These are phyloP conservation scores for Gavialis gangeticus DNA, from an alignment of 2,113 vertebrate genomes.

Conservation along the genomic window DNA sequence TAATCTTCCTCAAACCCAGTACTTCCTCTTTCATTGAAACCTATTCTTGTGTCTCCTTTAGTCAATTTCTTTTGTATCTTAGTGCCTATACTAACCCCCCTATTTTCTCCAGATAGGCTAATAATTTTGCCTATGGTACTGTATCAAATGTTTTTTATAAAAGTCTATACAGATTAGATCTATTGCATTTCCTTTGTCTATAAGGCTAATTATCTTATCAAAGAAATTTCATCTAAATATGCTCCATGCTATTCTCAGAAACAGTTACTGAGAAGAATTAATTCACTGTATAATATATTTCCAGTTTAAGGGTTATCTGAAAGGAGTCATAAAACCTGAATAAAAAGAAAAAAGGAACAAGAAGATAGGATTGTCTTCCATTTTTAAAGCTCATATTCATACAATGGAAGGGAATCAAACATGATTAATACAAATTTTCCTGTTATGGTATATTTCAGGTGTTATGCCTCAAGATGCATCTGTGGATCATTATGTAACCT, in stretches of 20 bases:
- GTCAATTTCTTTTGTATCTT: not conserved
- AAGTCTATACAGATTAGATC: not conserved
- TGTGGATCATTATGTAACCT: too few species aligned
- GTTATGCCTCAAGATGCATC: too few species aligned
- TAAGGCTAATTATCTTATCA: not conserved
- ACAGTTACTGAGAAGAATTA: not conserved
- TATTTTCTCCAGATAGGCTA: not conserved
- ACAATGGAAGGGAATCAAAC: not conserved
- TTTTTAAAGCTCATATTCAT: not conserved
- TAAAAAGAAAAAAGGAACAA: not conserved
- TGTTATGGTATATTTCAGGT: not conserved
- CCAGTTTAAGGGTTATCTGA: not conserved
- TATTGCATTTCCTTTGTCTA: not conserved
- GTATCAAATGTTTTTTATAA: not conserved
- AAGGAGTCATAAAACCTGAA: not conserved
- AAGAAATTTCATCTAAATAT: not conserved
- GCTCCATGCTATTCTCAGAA: not conserved
- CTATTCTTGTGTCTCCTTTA: not conserved
- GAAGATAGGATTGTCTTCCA: not conserved
- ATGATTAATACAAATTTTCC: not conserved
- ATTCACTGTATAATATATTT: not conserved
- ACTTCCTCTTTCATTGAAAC: not conserved
- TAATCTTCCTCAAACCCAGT: not conserved
- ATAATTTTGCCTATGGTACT: not conserved
- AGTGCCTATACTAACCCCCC: not conserved